Conservation (phyloP, 2,888 invertebrate species). For the Netelia fuscicornis region DNA sequence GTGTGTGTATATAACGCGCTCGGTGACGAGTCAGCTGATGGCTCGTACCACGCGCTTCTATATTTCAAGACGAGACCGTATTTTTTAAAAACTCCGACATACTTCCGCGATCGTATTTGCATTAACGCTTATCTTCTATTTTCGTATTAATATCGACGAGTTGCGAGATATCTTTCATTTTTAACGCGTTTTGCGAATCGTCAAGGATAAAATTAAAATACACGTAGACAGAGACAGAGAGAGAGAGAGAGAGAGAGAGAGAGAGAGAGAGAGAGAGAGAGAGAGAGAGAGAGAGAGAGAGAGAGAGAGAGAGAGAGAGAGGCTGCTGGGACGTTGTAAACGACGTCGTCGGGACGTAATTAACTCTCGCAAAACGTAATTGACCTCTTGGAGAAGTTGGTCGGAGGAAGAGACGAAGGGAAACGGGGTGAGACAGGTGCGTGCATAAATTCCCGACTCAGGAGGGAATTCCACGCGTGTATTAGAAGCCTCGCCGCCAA, state of each 20-base stretch:
- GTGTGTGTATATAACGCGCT: background rate
- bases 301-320: background rate
- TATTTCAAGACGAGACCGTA: background rate
- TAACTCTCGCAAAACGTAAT: conserved; percentile 26
- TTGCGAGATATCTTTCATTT: too few species aligned
- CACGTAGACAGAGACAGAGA: background rate
- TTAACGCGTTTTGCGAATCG: too few species aligned
- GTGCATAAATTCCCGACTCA: conserved; percentile 11
- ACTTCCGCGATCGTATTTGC: too few species aligned
- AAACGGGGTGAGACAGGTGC: background rate
- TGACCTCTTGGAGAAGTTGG: conserved; percentile 27
- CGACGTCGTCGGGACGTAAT: conserved; percentile 2
- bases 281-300: background rate
- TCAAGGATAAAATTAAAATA: too few species aligned
- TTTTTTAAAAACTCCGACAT: too few species aligned
- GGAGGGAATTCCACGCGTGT: conserved; percentile 2
- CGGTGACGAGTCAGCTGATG: background rate
- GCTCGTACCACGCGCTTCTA: background rate
- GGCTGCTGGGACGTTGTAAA: background rate
- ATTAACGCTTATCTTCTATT: too few species aligned
- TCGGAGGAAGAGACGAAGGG: conserved; percentile 9
- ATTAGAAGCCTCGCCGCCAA: conserved; percentile 23
- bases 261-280: background rate
- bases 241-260: background rate
- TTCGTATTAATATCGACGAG: too few species aligned